Conservation (phyloP, 92 coral and sea anemone genomes). For the Pocillopora grandis region DNA sequence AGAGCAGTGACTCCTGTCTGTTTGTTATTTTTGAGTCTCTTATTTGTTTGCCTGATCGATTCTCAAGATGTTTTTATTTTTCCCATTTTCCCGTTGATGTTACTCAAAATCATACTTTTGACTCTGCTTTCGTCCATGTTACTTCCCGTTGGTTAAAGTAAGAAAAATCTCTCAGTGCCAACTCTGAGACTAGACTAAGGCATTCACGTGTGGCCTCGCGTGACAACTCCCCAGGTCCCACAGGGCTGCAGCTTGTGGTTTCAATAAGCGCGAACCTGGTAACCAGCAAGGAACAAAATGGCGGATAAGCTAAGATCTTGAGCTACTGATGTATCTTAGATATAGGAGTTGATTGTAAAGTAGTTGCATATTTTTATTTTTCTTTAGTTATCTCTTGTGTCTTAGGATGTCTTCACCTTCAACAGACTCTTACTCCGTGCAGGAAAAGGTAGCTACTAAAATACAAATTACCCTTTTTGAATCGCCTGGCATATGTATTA, state of each 20-base stretch:
- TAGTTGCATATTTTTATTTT: background rate
- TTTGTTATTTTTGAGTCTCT: background rate
- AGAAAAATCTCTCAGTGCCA: constrained; percentile 59
- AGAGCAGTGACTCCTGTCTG: background rate
- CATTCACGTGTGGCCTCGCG: background rate
- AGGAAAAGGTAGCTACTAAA: constrained; percentile 4
- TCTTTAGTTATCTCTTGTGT: background rate
- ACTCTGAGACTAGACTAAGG: background rate
- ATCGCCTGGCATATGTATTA: background rate
- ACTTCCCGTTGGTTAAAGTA: background rate
- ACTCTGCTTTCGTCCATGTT: background rate
- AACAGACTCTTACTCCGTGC: background rate
- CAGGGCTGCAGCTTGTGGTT: too few species aligned
- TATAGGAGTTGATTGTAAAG: too few species aligned
- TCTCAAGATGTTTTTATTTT: background rate
- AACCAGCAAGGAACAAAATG: too few species aligned
- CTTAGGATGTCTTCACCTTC: background rate
- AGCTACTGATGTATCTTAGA: too few species aligned
- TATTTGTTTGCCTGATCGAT: background rate
- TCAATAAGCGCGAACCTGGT: too few species aligned
- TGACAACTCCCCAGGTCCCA: too few species aligned
- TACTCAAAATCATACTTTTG: too few species aligned
- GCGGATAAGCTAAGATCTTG: too few species aligned
- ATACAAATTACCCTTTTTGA: background rate
- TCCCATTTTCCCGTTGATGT: background rate